A percentile compares a stretch with the other conserved stretches of the same genome.
Evolutionary conservation across 2,888 invertebrate genomes (phyloP).

Genomic region (Serrognathus titanus): DNA sequence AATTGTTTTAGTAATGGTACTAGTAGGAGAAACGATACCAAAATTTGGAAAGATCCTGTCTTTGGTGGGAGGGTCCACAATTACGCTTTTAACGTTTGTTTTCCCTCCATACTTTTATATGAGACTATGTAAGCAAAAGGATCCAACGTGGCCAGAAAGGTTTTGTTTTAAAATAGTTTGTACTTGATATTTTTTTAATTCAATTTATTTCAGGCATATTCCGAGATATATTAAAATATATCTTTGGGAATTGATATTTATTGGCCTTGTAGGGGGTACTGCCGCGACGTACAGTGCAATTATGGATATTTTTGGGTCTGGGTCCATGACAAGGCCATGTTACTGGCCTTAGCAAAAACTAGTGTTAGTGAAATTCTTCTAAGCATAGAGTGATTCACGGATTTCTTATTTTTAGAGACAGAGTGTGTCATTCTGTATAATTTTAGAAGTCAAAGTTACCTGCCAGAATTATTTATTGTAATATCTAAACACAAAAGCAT

Average conservation of each 20-base stretch:
- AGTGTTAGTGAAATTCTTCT: not conserved
- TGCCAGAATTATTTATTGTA: too few relatives aligned
- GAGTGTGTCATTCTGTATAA: too few relatives aligned
- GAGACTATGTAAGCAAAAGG: conserved; percentile 53
- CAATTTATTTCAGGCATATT: conserved; percentile 51
- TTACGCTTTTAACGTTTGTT: conserved; percentile 65
- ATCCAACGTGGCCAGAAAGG: conserved; percentile 49
- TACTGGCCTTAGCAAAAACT: conserved; percentile 32
- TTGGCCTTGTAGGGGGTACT: conserved; percentile 59
- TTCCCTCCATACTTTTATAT: conserved; percentile 67
- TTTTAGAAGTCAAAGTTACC: too few relatives aligned
- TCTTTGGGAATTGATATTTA: conserved; percentile 59
- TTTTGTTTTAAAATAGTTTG: conserved; percentile 27
- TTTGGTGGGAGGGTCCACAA: conserved; percentile 67
- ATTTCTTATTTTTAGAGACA: too few relatives aligned
- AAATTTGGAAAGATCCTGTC: conserved; percentile 67
- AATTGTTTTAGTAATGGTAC: conserved; percentile 58
- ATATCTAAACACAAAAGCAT: too few relatives aligned
- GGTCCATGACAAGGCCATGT: conserved; percentile 44
- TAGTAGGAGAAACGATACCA: conserved; percentile 66
- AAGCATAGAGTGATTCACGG: too few relatives aligned
- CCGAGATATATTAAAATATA: conserved; percentile 58
- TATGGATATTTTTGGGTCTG: conserved; percentile 51
- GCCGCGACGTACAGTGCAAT: conserved; percentile 62
- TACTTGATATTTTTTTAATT: conserved; percentile 6